Conservation (phyloP, 2,888 invertebrate genomes). For the Apantesis nais region DNA sequence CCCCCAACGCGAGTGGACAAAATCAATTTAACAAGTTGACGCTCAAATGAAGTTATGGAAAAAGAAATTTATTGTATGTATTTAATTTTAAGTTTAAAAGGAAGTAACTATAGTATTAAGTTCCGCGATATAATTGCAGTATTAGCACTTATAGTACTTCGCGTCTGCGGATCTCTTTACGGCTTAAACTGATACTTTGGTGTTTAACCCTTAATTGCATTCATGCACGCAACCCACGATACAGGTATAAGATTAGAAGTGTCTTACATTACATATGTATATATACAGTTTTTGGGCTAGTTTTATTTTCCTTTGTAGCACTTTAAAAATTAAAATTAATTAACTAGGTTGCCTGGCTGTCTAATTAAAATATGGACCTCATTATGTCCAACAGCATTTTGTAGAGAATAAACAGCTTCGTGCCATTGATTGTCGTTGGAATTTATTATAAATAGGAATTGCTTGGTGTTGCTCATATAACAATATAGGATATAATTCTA, state of each 20-base stretch:
- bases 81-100: neutral
- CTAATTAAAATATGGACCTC: neutral
- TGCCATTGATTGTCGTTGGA: neutral
- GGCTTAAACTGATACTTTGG: conserved; percentile 59
- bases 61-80: neutral
- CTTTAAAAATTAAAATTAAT: neutral
- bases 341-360: too few relatives aligned
- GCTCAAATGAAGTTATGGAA: neutral
- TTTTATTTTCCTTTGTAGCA: neutral
- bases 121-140: conserved; percentile 37
- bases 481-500: neutral
- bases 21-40: too few relatives aligned
- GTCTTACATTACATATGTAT: neutral
- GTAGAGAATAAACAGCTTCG: neutral
- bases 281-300: neutral
- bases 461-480: too few relatives aligned
- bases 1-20: too few relatives aligned
- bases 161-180: conserved; percentile 58
- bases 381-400: neutral
- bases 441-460: neutral
- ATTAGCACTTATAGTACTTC: conserved; percentile 72
- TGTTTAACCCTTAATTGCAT: conserved; percentile 56
- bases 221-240: conserved; percentile 23
- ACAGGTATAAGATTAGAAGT: neutral
- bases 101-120: conserved; percentile 18